Conservation (phyloP, 2,113 vertebrate genomes). For the Brachionichthys hirsutus region DNA sequence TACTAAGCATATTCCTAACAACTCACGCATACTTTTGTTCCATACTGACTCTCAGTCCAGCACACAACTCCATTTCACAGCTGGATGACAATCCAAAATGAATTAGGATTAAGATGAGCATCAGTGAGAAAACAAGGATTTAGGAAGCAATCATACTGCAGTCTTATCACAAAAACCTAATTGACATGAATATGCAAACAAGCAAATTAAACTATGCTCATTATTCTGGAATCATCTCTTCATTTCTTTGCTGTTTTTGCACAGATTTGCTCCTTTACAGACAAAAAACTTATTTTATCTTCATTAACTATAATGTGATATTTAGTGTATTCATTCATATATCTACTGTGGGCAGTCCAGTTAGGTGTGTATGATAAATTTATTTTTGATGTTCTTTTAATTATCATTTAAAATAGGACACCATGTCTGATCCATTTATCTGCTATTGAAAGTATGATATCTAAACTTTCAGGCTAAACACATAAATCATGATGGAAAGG, state of each 20-base stretch:
- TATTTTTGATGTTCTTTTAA: not conserved
- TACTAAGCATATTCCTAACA: not conserved
- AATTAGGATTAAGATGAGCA: constrained; percentile 27
- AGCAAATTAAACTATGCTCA: constrained; percentile 10
- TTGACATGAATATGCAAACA: constrained; percentile 31
- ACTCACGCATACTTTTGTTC: not conserved
- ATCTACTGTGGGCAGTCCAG: not conserved
- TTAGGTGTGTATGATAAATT: constrained; percentile 6
- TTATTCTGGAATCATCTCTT: constrained; percentile 13
- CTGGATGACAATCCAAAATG: constrained; percentile 38
- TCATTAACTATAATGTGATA: constrained; percentile 46
- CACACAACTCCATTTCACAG: not conserved
- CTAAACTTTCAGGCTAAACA: constrained; percentile 5
- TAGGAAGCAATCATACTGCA: constrained; percentile 32
- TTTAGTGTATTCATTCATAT: constrained; percentile 16
- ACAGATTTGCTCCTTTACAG: constrained; percentile 8
- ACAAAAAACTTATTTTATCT: constrained; percentile 20
- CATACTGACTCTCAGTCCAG: not conserved
- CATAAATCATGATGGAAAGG: not conserved
- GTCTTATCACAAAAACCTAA: constrained; percentile 14
- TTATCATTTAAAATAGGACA: too few species aligned
- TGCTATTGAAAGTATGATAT: too few species aligned
- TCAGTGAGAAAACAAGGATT: constrained; percentile 35
- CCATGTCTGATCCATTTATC: too few species aligned
- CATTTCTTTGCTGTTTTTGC: not conserved